Conservation (phyloP, 2,113 vertebrate genomes). For the Oreochromis niloticus region DNA sequence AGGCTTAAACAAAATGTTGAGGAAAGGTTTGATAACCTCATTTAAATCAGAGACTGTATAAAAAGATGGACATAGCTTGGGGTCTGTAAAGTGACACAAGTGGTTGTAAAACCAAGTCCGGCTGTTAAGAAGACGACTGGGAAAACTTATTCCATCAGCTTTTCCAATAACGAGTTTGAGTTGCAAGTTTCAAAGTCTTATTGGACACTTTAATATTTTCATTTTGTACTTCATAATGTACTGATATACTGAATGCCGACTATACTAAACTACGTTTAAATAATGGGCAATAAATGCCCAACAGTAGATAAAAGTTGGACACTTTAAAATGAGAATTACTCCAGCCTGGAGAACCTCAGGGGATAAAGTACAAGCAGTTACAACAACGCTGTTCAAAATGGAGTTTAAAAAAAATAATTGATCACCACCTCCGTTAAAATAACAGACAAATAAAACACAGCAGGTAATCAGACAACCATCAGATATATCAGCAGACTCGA, state of each 20-base stretch:
- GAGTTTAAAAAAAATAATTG: rapidly evolving
- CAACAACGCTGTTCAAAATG: not conserved
- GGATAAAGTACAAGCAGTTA: not conserved
- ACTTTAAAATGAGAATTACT: not conserved
- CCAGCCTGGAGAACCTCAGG: not conserved
- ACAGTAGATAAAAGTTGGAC: not conserved
- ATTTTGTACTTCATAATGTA: not conserved
- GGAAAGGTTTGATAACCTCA: not conserved
- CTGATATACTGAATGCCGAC: not conserved
- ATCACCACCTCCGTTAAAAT: not conserved
- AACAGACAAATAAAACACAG: not conserved
- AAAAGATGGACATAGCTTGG: not conserved
- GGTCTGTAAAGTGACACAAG: not conserved
- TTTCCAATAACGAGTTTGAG: not conserved
- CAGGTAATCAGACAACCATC: not conserved
- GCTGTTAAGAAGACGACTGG: not conserved
- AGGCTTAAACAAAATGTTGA: not conserved
- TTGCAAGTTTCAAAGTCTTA: not conserved
- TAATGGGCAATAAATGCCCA: rapidly evolving
- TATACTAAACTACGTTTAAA: not conserved
- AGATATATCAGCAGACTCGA: not conserved
- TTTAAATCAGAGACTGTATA: not conserved
- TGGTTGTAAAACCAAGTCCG: not conserved
- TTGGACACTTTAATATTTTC: not conserved
- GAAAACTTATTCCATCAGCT: not conserved